Percentiles rank a stretch among this genome's conserved stretches.
Evolutionary conservation across 1,140 invertebrate genomes (phyloP).

Genomic region (Dolichoris vasculosae): DNA sequence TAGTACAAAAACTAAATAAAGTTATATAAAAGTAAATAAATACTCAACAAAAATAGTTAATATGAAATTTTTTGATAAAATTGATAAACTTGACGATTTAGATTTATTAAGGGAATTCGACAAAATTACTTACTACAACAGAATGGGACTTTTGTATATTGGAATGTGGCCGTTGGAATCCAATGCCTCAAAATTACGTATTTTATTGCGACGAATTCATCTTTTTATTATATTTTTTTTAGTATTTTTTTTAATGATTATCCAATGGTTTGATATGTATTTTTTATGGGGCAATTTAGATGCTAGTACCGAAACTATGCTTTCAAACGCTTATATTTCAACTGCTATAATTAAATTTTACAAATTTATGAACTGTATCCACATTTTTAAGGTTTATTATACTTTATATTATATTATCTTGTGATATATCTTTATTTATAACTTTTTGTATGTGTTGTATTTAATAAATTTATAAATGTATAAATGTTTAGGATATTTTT

Average conservation of each 20-base stretch:
- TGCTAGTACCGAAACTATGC: slow-evolving; percentile 12
- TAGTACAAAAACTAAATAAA: too few species aligned
- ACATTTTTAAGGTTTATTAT: not conserved
- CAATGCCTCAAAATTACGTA: not conserved
- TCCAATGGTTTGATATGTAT: slow-evolving; percentile 40
- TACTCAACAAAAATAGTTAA: not conserved
- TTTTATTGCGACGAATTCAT: not conserved
- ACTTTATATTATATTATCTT: too few species aligned
- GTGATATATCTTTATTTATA: not conserved
- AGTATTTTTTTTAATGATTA: not conserved
- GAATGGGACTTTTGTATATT: not conserved
- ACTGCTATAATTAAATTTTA: not conserved
- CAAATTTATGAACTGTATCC: not conserved
- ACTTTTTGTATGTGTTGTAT: not conserved
- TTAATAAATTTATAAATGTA: not conserved
- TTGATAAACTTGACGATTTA: not conserved
- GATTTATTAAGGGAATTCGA: not conserved
- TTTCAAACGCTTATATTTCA: slow-evolving; percentile 6
- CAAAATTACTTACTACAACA: not conserved
- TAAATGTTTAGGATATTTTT: not conserved
- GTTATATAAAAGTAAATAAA: too few species aligned
- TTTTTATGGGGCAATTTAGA: slow-evolving; percentile 29
- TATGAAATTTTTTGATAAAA: not conserved
- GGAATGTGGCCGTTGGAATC: slow-evolving; percentile 21
- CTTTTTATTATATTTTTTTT: not conserved